Evolutionary conservation across 92 coral and sea anemone species (phyloP).

Genomic region (Nematostella vectensis): DNA sequence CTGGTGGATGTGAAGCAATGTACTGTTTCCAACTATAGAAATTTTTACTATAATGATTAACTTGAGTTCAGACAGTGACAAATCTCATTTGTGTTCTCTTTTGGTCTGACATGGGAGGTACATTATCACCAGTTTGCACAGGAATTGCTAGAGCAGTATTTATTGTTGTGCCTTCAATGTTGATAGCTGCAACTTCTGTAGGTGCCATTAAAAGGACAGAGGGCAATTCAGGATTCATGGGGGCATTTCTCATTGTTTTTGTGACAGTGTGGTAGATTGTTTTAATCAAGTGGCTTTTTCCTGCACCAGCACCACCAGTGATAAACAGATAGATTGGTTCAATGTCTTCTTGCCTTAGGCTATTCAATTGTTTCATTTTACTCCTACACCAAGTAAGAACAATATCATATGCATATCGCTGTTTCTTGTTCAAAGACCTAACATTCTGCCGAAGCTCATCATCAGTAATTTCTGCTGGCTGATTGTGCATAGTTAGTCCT

Average conservation of each 20-base stretch:
- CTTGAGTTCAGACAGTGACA: constrained; percentile 17
- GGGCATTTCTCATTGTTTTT: constrained; percentile 48
- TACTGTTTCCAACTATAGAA: constrained; percentile 47
- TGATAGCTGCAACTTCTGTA: constrained; percentile 50
- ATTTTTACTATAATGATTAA: constrained; percentile 39
- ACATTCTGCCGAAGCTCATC: constrained; percentile 29
- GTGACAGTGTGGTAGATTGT: constrained; percentile 41
- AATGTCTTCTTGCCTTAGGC: constrained; percentile 27
- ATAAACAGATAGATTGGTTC: constrained; percentile 44
- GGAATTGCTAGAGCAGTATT: constrained; percentile 21
- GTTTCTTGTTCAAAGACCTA: constrained; percentile 25
- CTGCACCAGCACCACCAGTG: constrained; percentile 68
- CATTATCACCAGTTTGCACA: constrained; percentile 23
- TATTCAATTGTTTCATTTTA: constrained; percentile 44
- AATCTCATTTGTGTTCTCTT: constrained; percentile 27
- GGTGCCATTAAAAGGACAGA: constrained; percentile 52
- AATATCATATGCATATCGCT: constrained; percentile 35
- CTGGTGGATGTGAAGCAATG: constrained; percentile 56
- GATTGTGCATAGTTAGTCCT: constrained; percentile 26
- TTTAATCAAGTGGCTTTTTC: constrained; percentile 50
- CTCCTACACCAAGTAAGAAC: constrained; percentile 37
- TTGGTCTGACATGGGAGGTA: constrained; percentile 54
- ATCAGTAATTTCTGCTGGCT: constrained; percentile 40
- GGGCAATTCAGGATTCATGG: constrained; percentile 43
- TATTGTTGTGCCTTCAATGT: constrained; percentile 26